Base-by-base conservation (phyloP, 2,113 vertebrate genomes). In the Zosterops lateralis region DNA sequence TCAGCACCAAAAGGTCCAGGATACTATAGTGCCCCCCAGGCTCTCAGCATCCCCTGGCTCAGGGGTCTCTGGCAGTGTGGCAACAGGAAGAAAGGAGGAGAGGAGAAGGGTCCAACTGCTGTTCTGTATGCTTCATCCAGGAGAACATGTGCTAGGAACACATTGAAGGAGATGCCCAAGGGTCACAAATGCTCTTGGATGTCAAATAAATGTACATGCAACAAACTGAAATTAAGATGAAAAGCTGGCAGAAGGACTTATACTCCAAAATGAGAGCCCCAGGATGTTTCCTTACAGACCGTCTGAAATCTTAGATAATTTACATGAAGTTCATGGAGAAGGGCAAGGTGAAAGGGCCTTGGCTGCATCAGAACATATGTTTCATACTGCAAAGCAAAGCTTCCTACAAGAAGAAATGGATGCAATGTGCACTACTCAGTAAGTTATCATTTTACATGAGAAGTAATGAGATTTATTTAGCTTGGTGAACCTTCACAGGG, bases 121-220 rank as follows among this genome's bases (percentile, higher is more conserved):
- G 2, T 4, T 2, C 90, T 94, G 40, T 77, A 42, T 72, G 64
- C 48, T 95, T 96, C 93, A 86, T 65, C 65, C n/a, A 65, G 50
- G 40, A 95, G 61, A 72, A 66, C 96, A 96, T 93, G 89, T 93
- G 84, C 79, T 84, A 44, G 14, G 19, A 90, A 94, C 94, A 91
- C 82, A 91, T 87, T 94, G 89, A 94, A 86, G 60, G 45, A 90
- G n/a, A 84, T 95, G 90, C 78, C 81, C 92, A 83, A 94, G 85
- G 87, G 90, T 93, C 72, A 92, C 71, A 96, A 93, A 72, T 77
- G 88, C 74, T 93, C 94, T 93, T 72, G 68, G 34, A 95, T 97
- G 97, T 95, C 92, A 96, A 77, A 96, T 67, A 95, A 97, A 96
- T 87, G 64, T 68, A 88, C 50, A 90, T 67, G 81, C 91, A 96